Evolutionary conservation across 2,888 invertebrate genomes (phyloP), one percentile per base, ranked within the genome.

Genomic region (Stenolophus ochropezus): DNA sequence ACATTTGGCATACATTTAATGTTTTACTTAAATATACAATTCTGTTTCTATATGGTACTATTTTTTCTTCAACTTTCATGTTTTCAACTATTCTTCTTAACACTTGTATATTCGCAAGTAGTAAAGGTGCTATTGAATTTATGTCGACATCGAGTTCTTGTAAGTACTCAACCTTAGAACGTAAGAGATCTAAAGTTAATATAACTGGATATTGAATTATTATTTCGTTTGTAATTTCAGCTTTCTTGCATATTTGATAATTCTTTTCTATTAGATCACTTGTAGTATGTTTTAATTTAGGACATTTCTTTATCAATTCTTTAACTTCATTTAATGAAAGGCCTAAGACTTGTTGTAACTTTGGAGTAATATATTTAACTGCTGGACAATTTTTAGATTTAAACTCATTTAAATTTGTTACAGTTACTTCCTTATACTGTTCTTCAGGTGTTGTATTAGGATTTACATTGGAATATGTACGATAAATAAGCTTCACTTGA

Each of bases 141-240:
- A 89, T 82, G 83, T 86, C 84, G 71, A 84, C 83, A 1, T 85
- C 83, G 53, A 88, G 75, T 18, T 82, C 73, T 83, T 85, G 85
- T 11, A 88, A 76, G 25, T 85, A 21, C 1, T 84, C 23, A 3
- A 88, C 75, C 84, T 87, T 88, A 5, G 76, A 16, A 49, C 82
- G 51, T 20, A 87, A 49, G 82, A 85, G 77, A 11, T 83, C 69
- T 71, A 85, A 83, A 2, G 85, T 83, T 76, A 89, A 84, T 42
- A 88, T 80, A 80, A 86, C 85, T 27, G 88, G 88, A 84, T 86
- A 85, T 49, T 84, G 84, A 8, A 85, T 16, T 23, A 88, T 79
- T 1, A 84, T 85, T 6, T 85, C 83, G 2, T 83, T 83, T 1
- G 71, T 83, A 25, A 89, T 79, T 4, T 85, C 85, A 65, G 85